These are phyloP conservation scores for Tiliacea citrago DNA, from an alignment of 2,888 invertebrate species.

Conservation along the genomic window DNA sequence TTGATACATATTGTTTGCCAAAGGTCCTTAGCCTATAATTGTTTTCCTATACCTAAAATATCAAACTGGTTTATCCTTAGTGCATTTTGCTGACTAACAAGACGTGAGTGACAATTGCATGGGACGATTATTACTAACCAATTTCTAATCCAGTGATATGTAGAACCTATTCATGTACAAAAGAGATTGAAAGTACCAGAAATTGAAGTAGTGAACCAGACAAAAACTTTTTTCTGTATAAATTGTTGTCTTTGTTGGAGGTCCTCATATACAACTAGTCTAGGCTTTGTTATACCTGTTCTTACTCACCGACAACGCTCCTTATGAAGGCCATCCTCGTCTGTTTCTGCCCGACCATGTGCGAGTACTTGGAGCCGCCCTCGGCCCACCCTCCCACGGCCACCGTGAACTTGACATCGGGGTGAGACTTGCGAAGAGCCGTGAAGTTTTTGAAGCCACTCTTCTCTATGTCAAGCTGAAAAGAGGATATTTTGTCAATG, in stretches of 20 bases:
- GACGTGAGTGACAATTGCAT: background rate
- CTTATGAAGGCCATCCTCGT: slow-evolving; percentile 93
- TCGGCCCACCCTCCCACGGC: slow-evolving; percentile 98
- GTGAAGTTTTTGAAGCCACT: slow-evolving; percentile 96
- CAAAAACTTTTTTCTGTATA: background rate
- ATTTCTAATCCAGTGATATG: background rate
- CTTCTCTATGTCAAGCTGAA: slow-evolving; percentile 93
- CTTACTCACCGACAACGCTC: slow-evolving; percentile 93
- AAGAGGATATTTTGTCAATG: background rate
- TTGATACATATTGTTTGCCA: slow-evolving; percentile 38
- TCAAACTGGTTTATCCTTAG: background rate
- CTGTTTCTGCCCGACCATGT: slow-evolving; percentile 93
- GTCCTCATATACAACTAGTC: background rate
- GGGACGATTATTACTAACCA: too few relatives aligned
- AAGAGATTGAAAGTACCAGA: too few relatives aligned
- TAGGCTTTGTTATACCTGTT: background rate
- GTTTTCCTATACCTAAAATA: slow-evolving; percentile 14
- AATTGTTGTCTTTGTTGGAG: too few relatives aligned
- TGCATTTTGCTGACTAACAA: slow-evolving; percentile 4
- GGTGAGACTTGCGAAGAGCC: slow-evolving; percentile 92
- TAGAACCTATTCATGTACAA: background rate
- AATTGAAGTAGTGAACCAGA: background rate
- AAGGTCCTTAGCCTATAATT: slow-evolving; percentile 21
- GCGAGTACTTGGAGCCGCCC: slow-evolving; percentile 96
- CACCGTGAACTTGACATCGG: slow-evolving; percentile 94